Conservation (phyloP, 2,888 invertebrate species). For the Tiliacea citrago region DNA sequence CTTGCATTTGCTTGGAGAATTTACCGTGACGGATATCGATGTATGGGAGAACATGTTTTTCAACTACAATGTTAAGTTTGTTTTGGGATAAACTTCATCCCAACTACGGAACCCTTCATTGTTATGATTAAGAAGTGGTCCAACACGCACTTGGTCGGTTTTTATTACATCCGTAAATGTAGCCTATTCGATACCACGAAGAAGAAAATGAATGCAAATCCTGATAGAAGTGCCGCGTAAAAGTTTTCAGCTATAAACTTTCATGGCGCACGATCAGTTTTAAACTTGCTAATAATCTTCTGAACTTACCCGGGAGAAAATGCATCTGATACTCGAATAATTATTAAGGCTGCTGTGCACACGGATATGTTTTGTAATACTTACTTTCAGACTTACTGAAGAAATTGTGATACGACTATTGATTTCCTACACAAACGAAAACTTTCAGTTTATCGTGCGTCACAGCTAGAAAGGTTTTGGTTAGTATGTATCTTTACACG, state of each 20-base stretch:
- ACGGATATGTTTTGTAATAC: background rate
- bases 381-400: background rate
- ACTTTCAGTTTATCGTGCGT: background rate
- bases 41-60: no score
- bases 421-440: slow-evolving; percentile 39
- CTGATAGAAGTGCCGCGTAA: slow-evolving; percentile 2
- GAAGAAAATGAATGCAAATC: slow-evolving; percentile 33
- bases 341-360: background rate
- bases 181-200: background rate
- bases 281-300: slow-evolving; percentile 44
- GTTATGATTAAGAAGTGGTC: no score
- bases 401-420: background rate
- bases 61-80: no score
- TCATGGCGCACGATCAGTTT: slow-evolving; percentile 22
- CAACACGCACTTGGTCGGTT: no score
- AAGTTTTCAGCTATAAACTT: slow-evolving; percentile 40
- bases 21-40: no score
- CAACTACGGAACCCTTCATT: no score
- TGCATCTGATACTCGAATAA: slow-evolving; percentile 11
- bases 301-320: slow-evolving; percentile 22
- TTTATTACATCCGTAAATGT: background rate
- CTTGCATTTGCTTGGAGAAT: no score
- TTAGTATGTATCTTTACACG: background rate
- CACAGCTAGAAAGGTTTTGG: background rate
- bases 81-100: no score